A percentile compares a stretch with the other conserved stretches of the same genome.
These are phyloP conservation scores for Uloborus plumipes DNA, from an alignment of 2,888 invertebrate species.

Conservation along the genomic window DNA sequence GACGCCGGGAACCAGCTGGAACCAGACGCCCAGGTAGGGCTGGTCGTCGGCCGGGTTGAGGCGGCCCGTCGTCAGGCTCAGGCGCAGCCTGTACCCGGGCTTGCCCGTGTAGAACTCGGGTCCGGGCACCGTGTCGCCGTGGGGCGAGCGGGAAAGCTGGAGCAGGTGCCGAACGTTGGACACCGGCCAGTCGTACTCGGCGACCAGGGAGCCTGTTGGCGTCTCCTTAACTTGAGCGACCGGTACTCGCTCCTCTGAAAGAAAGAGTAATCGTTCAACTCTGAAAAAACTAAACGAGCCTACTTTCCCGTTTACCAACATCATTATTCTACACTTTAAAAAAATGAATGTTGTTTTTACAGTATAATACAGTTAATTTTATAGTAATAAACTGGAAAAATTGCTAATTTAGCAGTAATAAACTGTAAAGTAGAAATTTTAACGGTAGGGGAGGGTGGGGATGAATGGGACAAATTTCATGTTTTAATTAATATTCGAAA, in stretches of 20 bases:
- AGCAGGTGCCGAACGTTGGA: constrained; percentile 34
- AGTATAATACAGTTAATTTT: too few species aligned
- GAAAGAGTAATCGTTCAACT: not conserved
- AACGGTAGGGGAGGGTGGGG: too few species aligned
- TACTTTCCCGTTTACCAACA: too few species aligned
- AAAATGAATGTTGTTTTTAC: too few species aligned
- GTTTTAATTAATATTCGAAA: too few species aligned
- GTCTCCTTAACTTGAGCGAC: constrained; percentile 52
- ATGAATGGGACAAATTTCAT: too few species aligned
- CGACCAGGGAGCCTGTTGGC: constrained; percentile 35
- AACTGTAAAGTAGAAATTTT: too few species aligned
- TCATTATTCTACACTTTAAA: too few species aligned
- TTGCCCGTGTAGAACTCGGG: constrained; percentile 59
- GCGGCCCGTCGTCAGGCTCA: constrained; percentile 36
- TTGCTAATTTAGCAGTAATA: too few species aligned
- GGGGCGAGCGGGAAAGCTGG: constrained; percentile 28
- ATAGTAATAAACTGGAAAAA: too few species aligned
- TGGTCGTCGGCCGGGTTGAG: constrained; percentile 43
- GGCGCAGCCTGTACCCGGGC: constrained; percentile 53
- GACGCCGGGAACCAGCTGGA: constrained; percentile 48
- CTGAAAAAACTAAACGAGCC: too few species aligned
- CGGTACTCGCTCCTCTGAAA: constrained; percentile 23
- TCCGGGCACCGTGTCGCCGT: constrained; percentile 38
- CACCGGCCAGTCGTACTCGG: constrained; percentile 56
- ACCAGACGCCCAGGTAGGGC: constrained; percentile 64